Percentiles rank a stretch among this genome's conserved stretches.
These are phyloP conservation scores for Macropus fuliginosus DNA, from an alignment of 2,797 vertebrate species.

Conservation along the genomic window DNA sequence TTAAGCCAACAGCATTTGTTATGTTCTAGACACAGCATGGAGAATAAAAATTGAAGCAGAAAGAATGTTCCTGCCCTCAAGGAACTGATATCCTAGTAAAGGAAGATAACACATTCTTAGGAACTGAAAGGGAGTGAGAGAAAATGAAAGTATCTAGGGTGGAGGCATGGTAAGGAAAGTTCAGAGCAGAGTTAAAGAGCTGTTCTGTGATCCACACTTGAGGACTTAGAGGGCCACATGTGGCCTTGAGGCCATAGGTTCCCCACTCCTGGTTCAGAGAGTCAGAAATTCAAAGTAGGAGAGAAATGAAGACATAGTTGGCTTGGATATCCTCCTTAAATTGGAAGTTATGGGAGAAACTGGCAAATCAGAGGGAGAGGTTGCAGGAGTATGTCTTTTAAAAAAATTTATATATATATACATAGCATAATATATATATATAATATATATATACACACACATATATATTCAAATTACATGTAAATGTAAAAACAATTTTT, in stretches of 20 bases:
- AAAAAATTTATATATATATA: not conserved
- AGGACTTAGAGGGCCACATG: no score
- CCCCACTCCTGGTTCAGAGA: not conserved
- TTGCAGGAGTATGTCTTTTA: not conserved
- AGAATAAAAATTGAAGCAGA: not conserved
- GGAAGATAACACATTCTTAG: not conserved
- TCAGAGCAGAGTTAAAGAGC: not conserved
- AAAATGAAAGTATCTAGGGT: not conserved
- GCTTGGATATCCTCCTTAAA: not conserved
- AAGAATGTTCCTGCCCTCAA: not conserved
- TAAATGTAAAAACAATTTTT: not conserved
- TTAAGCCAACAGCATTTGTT: constrained; percentile 48
- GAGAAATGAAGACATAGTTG: not conserved
- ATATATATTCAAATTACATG: not conserved
- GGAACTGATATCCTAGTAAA: not conserved
- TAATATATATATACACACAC: no score
- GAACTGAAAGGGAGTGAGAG: not conserved
- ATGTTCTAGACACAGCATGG: constrained; percentile 23
- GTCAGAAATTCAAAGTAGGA: not conserved
- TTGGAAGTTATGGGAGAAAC: not conserved
- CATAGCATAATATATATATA: no score
- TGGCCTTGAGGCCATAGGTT: no score
- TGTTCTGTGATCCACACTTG: no score
- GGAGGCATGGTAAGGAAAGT: not conserved
- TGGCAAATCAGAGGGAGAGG: not conserved